A percentile compares a stretch with the other conserved stretches of the same genome.
Evolutionary conservation across 1,140 invertebrate genomes (phyloP).

Genomic region (Lasaia peninsularis): DNA sequence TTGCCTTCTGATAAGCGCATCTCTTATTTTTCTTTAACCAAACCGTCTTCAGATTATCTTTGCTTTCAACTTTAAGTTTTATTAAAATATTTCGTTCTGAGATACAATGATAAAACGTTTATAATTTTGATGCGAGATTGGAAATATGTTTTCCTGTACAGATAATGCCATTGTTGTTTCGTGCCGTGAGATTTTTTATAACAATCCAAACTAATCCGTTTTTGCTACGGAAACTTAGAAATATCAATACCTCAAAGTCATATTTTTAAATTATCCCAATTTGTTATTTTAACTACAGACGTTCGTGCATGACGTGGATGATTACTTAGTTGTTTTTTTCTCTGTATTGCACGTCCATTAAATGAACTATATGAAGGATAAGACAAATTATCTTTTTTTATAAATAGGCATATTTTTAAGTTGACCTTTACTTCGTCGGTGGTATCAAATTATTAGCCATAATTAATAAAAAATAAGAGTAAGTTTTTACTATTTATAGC

Average conservation of each 20-base stretch:
- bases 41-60: neutral
- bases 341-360: neutral
- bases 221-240: constrained; percentile 16
- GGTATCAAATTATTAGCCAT: neutral
- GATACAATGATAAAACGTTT: constrained; percentile 9
- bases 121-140: constrained; percentile 42
- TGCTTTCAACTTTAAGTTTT: constrained; percentile 33
- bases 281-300: constrained; percentile 4
- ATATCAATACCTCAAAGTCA: constrained; percentile 2
- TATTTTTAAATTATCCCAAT: constrained; percentile 11
- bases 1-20: constrained; percentile 17
- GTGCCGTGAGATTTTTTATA: constrained; percentile 43
- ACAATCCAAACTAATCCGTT: constrained; percentile 27
- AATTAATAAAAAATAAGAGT: too few relatives aligned
- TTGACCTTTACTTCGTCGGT: neutral
- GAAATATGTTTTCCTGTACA: constrained; percentile 57
- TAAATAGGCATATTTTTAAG: neutral
- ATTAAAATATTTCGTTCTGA: constrained; percentile 55
- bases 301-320: neutral
- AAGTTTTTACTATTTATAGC: too few relatives aligned
- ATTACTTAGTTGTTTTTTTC: constrained; percentile 7
- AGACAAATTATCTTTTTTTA: neutral
- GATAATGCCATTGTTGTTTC: constrained; percentile 47
- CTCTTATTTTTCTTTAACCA: neutral
- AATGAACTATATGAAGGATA: neutral